These are phyloP conservation scores for Ptiloglossa arizonensis DNA, from an alignment of 1,140 invertebrate genomes.

Conservation along the genomic window DNA sequence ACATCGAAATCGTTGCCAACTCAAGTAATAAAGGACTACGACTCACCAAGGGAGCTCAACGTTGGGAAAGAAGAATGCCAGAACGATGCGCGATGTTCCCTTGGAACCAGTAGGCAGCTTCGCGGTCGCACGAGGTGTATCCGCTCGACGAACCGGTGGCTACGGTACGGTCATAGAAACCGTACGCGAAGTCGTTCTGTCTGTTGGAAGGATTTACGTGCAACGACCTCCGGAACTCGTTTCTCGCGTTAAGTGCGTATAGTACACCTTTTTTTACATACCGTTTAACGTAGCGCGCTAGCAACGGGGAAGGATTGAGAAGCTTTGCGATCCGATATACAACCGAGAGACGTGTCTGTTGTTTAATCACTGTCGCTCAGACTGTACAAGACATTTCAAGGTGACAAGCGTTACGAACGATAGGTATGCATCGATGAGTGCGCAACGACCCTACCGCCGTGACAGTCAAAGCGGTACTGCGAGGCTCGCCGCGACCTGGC, in stretches of 20 bases:
- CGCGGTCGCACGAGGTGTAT: background rate
- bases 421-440: too few relatives aligned
- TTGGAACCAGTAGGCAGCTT: background rate
- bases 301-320: too few relatives aligned
- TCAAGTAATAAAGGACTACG: background rate
- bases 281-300: background rate
- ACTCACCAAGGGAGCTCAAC: slow-evolving; percentile 7
- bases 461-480: slow-evolving; percentile 69
- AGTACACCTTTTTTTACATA: slow-evolving; percentile 12
- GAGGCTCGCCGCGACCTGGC: slow-evolving; percentile 63
- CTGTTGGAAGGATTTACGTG: background rate
- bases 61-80: background rate
- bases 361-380: background rate
- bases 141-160: background rate
- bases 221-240: slow-evolving; percentile 18
- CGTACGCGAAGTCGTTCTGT: background rate
- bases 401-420: background rate
- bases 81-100: background rate
- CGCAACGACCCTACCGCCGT: slow-evolving; percentile 38
- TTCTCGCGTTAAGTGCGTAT: background rate
- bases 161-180: background rate
- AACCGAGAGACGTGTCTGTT: background rate
- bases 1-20: background rate
- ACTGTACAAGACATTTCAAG: background rate
- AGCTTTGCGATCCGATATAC: background rate